Conservation (phyloP, 2,113 vertebrate species). For the Ciconia maguari region DNA sequence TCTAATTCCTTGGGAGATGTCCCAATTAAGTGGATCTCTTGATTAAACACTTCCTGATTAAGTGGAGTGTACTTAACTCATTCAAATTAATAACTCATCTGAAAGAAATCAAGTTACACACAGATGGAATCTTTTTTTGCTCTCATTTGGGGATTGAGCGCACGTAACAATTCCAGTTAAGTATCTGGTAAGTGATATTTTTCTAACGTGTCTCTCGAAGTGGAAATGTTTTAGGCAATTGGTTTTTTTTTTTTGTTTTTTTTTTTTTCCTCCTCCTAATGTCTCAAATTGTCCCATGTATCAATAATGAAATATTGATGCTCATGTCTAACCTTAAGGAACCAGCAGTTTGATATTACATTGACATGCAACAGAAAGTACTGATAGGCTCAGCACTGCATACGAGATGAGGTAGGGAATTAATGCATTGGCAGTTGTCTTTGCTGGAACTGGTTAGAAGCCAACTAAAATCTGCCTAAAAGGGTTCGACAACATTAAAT, state of each 20-base stretch:
- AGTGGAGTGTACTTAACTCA: constrained; percentile 75
- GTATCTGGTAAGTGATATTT: constrained; percentile 67
- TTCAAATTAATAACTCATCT: constrained; percentile 77
- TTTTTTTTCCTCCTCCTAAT: neutral
- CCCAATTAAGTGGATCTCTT: constrained; percentile 75
- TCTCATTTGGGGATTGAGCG: constrained; percentile 54
- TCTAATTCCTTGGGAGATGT: constrained; percentile 74
- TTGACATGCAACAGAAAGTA: constrained; percentile 68
- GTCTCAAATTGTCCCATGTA: constrained; percentile 28
- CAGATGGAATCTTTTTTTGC: constrained; percentile 64
- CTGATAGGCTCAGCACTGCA: constrained; percentile 64
- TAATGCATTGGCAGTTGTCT: constrained; percentile 72
- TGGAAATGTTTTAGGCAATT: constrained; percentile 55
- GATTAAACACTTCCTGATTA: constrained; percentile 76
- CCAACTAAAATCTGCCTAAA: constrained; percentile 78
- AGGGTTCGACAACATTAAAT: constrained; percentile 74
- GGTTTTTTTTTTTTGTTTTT: neutral
- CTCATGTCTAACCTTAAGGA: constrained; percentile 26
- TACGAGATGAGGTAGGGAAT: constrained; percentile 73
- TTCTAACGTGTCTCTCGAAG: constrained; percentile 54
- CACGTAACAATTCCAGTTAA: constrained; percentile 65
- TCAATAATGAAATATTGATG: constrained; percentile 63
- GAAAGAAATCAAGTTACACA: constrained; percentile 72
- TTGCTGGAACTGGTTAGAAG: constrained; percentile 74
- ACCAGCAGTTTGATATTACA: constrained; percentile 63